A percentile compares a stretch with the other conserved stretches of the same genome.
These are phyloP conservation scores for Gasterosteus nipponicus DNA, from an alignment of 2,113 vertebrate species.

Conservation along the genomic window DNA sequence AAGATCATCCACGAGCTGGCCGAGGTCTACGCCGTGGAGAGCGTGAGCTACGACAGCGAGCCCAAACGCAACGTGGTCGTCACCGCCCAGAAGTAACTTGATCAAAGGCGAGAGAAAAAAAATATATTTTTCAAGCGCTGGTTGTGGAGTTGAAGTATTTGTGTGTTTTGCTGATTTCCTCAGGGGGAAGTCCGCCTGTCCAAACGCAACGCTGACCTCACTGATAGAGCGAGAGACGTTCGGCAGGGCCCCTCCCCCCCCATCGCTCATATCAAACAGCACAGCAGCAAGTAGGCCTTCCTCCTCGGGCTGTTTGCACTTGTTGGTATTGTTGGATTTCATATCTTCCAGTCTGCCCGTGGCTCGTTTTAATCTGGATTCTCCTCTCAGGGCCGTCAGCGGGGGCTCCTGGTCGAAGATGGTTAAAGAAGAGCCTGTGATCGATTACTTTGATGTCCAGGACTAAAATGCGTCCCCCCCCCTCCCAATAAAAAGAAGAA, in stretches of 20 bases:
- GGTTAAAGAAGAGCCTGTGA: slow-evolving; percentile 87
- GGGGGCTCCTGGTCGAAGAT: slow-evolving; percentile 83
- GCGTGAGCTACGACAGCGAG: slow-evolving; percentile 96
- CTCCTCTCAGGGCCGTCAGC: slow-evolving; percentile 76
- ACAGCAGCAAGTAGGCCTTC: slow-evolving; percentile 88
- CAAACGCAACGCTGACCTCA: slow-evolving; percentile 86
- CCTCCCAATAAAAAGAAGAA: background rate
- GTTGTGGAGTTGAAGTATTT: background rate
- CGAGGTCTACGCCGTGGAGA: slow-evolving; percentile 92
- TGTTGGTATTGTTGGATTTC: background rate
- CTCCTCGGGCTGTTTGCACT: background rate
- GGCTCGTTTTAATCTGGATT: background rate
- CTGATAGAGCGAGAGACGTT: slow-evolving; percentile 90
- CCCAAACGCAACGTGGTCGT: slow-evolving; percentile 96
- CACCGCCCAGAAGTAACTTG: slow-evolving; percentile 87
- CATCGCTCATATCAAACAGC: slow-evolving; percentile 92
- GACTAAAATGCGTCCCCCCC: slow-evolving; percentile 77
- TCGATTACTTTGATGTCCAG: slow-evolving; percentile 98
- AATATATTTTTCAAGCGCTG: background rate
- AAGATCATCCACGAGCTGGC: slow-evolving; percentile 95
- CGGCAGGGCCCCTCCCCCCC: slow-evolving; percentile 88
- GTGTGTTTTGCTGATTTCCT: slow-evolving; percentile 4
- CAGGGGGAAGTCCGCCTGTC: slow-evolving; percentile 93
- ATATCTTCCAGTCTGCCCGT: background rate
- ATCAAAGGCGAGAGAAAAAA: background rate